Percentiles rank a stretch among this genome's conserved stretches.
Evolutionary conservation across 2,888 invertebrate genomes (phyloP).

Genomic region (Alentia gelatinosa): DNA sequence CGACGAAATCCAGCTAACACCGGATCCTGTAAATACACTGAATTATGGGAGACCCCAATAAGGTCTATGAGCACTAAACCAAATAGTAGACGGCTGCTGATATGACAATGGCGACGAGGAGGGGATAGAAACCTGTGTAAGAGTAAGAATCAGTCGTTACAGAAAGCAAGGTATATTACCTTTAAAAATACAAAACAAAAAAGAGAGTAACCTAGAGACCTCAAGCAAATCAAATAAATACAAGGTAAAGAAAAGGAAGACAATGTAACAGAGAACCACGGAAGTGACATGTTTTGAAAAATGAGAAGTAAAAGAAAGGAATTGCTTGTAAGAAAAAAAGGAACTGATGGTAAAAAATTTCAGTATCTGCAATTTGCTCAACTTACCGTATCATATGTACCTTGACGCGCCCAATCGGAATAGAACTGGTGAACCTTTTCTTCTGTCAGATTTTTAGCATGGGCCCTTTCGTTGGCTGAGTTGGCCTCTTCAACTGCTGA

Average conservation of each 20-base stretch:
- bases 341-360: slow-evolving; percentile 16
- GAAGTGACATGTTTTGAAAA: background rate
- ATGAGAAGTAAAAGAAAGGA: background rate
- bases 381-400: slow-evolving; percentile 61
- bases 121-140: no score
- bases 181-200: slow-evolving; percentile 41
- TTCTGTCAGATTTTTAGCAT: background rate
- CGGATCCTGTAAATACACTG: no score
- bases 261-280: no score
- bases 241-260: no score
- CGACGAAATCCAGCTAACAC: no score
- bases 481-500: background rate
- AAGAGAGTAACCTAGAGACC: background rate
- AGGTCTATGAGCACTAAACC: no score
- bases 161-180: background rate
- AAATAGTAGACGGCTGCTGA: no score
- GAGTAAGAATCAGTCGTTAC: no score
- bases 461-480: background rate
- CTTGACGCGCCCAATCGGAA: slow-evolving; percentile 75
- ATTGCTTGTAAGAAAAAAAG: slow-evolving; percentile 46
- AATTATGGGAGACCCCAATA: no score
- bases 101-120: no score
- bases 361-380: background rate
- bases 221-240: background rate
- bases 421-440: slow-evolving; percentile 77